Conservation (phyloP, 1,140 invertebrate genomes). For the Caenorhabditis briggsae region DNA sequence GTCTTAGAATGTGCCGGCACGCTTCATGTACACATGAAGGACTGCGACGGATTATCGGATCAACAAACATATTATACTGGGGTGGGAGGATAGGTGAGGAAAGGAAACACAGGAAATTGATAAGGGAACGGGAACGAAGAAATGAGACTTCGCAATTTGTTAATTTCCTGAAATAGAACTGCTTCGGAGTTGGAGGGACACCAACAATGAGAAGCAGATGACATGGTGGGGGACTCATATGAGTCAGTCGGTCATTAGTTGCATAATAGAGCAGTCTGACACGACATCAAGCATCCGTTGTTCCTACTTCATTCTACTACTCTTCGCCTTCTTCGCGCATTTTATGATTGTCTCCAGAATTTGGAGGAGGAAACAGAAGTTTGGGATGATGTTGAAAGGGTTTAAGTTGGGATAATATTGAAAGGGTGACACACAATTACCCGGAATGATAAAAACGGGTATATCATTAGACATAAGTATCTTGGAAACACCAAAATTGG, state of each 20-base stretch:
- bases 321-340: background rate
- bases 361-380: background rate
- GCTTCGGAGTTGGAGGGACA: background rate
- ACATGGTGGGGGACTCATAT: background rate
- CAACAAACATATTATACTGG: conserved; percentile 22
- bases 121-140: background rate
- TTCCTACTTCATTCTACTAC: conserved; percentile 44
- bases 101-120: conserved; percentile 28
- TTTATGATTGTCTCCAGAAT: conserved; percentile 22
- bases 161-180: conserved; percentile 3
- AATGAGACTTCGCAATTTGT: background rate
- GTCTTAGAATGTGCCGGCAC: conserved; percentile 55
- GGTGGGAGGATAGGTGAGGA: background rate
- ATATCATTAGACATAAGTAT: no score
- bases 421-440: no score
- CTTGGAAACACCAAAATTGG: no score
- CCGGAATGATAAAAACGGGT: no score
- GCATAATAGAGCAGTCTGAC: conserved; percentile 53
- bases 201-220: conserved; percentile 52
- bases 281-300: conserved; percentile 50
- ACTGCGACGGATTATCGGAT: conserved; percentile 33
- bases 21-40: conserved; percentile 48
- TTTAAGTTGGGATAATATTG: background rate
- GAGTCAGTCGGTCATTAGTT: conserved; percentile 55
- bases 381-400: conserved; percentile 6